These are phyloP conservation scores for Cyprinus carpio DNA, from an alignment of 2,113 vertebrate species.

Conservation along the genomic window DNA sequence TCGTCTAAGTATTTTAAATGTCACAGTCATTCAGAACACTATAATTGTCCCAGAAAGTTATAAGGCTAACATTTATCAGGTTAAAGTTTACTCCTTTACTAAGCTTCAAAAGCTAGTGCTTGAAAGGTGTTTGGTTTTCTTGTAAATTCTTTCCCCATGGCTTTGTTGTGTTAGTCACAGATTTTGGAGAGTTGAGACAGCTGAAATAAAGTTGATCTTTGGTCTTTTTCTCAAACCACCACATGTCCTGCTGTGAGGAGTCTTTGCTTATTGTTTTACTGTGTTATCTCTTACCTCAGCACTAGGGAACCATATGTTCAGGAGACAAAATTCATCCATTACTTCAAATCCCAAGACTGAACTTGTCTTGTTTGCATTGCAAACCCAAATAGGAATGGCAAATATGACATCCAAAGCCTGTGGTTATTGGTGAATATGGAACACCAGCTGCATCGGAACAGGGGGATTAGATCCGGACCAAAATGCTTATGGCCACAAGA, in stretches of 20 bases:
- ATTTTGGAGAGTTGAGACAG: conserved; percentile 45
- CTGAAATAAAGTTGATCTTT: conserved; percentile 52
- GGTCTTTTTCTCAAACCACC: conserved; percentile 50
- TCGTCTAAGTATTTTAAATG: not conserved
- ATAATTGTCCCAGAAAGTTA: not conserved
- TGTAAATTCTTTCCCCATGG: conserved; percentile 62
- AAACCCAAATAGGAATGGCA: conserved; percentile 65
- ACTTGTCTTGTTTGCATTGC: conserved; percentile 67
- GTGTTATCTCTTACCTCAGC: conserved; percentile 58
- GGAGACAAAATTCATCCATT: conserved; percentile 62
- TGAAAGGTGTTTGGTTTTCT: conserved; percentile 56
- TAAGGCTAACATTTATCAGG: conserved; percentile 3
- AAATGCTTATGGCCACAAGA: conserved; percentile 56
- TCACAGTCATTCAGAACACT: not conserved
- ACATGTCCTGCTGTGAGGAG: not conserved
- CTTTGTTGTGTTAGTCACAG: conserved; percentile 56
- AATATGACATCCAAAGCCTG: conserved; percentile 64
- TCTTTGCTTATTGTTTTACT: conserved; percentile 41
- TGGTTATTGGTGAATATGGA: conserved; percentile 69
- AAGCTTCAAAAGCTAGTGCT: conserved; percentile 60
- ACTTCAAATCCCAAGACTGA: conserved; percentile 57
- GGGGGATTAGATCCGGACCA: conserved; percentile 62
- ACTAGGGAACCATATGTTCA: conserved; percentile 60
- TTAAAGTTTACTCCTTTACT: not conserved
- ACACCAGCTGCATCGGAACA: conserved; percentile 66